Conservation (phyloP, 1,140 invertebrate genomes). For the Trypoxylus dichotomus region DNA sequence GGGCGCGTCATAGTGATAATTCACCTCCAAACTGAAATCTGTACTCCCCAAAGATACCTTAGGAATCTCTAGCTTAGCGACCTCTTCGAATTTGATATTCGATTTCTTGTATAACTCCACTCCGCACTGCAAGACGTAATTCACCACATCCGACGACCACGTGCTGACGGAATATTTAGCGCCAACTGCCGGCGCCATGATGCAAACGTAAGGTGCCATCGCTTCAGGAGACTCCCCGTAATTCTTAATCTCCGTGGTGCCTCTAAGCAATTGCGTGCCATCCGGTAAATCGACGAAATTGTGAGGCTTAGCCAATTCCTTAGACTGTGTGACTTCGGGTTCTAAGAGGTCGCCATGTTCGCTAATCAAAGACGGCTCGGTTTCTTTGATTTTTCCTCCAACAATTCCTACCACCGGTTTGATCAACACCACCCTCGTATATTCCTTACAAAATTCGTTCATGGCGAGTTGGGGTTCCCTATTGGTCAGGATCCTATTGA, state of each 20-base stretch:
- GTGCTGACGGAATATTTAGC: constrained; percentile 57
- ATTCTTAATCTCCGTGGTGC: constrained; percentile 50
- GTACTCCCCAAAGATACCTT: constrained; percentile 46
- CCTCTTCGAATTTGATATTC: constrained; percentile 50
- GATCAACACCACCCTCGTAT: constrained; percentile 45
- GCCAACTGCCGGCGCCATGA: constrained; percentile 59
- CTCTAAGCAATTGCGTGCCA: constrained; percentile 56
- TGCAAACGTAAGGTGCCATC: constrained; percentile 56
- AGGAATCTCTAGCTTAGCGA: constrained; percentile 46
- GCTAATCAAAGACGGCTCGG: background rate
- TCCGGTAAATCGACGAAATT: constrained; percentile 58
- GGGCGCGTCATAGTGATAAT: constrained; percentile 45
- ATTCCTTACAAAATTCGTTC: constrained; percentile 39
- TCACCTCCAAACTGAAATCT: constrained; percentile 41
- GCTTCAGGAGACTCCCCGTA: constrained; percentile 47
- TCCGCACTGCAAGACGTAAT: constrained; percentile 56
- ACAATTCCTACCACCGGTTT: background rate
- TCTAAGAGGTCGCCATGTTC: background rate
- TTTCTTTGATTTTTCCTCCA: background rate
- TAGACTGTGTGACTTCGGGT: constrained; percentile 49
- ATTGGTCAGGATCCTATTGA: constrained; percentile 52
- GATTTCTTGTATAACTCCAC: constrained; percentile 54
- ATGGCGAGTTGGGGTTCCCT: constrained; percentile 41
- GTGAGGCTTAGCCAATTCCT: constrained; percentile 55
- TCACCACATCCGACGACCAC: constrained; percentile 56